Evolutionary conservation across 2,113 vertebrate genomes (phyloP).

Genomic region (Echinops telfairi): DNA sequence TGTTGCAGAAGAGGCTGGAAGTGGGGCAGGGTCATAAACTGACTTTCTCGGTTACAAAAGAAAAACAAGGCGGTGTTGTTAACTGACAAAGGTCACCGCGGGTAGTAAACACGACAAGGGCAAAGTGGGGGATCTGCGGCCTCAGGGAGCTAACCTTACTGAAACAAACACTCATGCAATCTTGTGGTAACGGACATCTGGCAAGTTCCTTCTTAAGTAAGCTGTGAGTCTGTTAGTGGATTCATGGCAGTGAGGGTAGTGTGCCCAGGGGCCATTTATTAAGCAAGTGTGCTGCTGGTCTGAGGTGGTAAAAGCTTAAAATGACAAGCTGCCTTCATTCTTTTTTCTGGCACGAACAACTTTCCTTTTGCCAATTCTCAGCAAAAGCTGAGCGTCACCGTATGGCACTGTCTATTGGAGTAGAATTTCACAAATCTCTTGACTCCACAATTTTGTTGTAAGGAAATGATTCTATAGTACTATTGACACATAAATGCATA

Average conservation of each 20-base stretch:
- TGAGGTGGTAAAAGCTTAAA: conserved; percentile 33
- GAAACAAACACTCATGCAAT: neutral
- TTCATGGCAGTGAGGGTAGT: neutral
- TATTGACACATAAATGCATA: neutral
- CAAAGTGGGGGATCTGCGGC: neutral
- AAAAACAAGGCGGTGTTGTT: conserved; percentile 24
- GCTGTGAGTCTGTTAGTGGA: conserved; percentile 25
- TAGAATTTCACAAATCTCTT: neutral
- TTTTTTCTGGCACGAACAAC: conserved; percentile 31
- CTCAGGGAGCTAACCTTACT: neutral
- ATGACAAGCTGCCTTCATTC: conserved; percentile 38
- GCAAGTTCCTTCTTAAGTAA: conserved; percentile 46
- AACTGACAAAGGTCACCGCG: conserved; percentile 1
- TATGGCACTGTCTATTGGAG: neutral
- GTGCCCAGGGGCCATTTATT: conserved; percentile 38
- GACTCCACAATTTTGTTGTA: neutral
- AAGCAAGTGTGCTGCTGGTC: conserved; percentile 18
- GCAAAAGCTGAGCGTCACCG: neutral
- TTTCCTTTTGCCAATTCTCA: conserved; percentile 28
- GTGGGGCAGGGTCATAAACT: neutral
- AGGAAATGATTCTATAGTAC: neutral
- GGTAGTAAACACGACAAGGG: conserved; percentile 12
- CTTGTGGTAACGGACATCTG: conserved; percentile 22
- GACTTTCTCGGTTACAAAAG: conserved; percentile 54
- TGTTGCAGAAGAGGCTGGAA: neutral